Percentiles rank a stretch among this genome's conserved stretches.
phyloP scores from a whole-genome alignment of 2,797 vertebrate genomes.

The Megalops cyprinoides region DNA sequence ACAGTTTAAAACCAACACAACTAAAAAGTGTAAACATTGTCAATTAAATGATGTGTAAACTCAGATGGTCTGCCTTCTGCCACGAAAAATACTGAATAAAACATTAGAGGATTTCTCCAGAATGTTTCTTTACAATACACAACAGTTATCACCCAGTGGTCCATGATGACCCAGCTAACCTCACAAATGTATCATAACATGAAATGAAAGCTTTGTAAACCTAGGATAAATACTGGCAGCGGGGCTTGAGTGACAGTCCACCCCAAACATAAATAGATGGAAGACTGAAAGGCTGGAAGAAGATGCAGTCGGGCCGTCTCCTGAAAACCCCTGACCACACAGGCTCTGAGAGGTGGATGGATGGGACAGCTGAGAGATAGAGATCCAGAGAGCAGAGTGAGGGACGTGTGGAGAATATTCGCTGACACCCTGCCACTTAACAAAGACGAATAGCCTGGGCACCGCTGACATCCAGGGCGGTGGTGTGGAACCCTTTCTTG shows the following conservation, averaged over 20 bases:
- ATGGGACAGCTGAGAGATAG: constrained; percentile 52
- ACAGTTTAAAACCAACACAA: no score
- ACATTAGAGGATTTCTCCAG: neutral
- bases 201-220: neutral
- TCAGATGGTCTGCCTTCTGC: neutral
- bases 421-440: constrained; percentile 49
- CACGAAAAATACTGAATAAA: neutral
- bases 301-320: constrained; percentile 3
- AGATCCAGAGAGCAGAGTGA: constrained; percentile 23
- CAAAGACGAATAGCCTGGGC: constrained; percentile 58
- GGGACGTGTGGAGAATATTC: constrained; percentile 19
- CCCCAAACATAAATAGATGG: constrained; percentile 31
- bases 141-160: constrained; percentile 22
- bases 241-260: constrained; percentile 22
- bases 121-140: neutral
- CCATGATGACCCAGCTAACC: constrained; percentile 9
- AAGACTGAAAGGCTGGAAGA: constrained; percentile 16
- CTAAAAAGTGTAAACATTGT: no score
- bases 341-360: constrained; percentile 22
- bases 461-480: constrained; percentile 21
- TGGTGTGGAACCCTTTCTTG: constrained; percentile 49
- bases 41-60: no score
- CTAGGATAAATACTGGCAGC: constrained; percentile 17
- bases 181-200: constrained; percentile 21
- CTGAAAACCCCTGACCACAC: constrained; percentile 27